Conservation (phyloP, 1,140 invertebrate species). For the Campoletis sonorensis region DNA sequence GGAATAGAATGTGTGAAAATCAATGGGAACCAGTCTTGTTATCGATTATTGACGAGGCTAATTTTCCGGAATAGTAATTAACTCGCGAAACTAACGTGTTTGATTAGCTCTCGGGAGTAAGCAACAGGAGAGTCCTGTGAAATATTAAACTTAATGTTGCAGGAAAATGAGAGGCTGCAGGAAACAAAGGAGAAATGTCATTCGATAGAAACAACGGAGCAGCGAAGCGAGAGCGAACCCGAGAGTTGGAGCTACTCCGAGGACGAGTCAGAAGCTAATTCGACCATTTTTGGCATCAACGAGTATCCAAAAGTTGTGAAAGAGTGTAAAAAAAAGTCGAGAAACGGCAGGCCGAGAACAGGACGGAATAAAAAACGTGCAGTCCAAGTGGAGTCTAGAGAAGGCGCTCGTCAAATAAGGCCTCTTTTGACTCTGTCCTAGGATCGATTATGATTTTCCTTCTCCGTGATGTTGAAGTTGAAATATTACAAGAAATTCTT, state of each 20-base stretch:
- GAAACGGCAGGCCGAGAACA: background rate
- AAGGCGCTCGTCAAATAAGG: conserved; percentile 53
- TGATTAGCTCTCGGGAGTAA: no score
- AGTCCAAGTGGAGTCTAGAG: background rate
- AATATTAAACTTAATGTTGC: no score
- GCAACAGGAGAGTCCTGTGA: no score
- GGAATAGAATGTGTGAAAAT: no score
- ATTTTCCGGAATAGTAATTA: no score
- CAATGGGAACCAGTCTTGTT: no score
- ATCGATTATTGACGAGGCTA: no score
- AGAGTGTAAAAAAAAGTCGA: background rate
- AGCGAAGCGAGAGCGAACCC: background rate
- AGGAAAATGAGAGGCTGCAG: background rate
- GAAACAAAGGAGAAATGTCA: background rate
- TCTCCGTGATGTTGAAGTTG: background rate
- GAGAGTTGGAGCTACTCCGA: background rate
- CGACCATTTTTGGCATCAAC: no score
- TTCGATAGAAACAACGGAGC: background rate
- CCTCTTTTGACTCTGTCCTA: conserved; percentile 61
- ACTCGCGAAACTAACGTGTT: no score
- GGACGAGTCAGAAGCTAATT: background rate
- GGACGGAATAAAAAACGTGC: background rate
- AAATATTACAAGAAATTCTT: background rate
- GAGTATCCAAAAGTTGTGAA: background rate
- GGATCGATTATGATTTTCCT: background rate